These are phyloP conservation scores for Cantharis nigra DNA, from an alignment of 2,888 invertebrate species.

Conservation along the genomic window DNA sequence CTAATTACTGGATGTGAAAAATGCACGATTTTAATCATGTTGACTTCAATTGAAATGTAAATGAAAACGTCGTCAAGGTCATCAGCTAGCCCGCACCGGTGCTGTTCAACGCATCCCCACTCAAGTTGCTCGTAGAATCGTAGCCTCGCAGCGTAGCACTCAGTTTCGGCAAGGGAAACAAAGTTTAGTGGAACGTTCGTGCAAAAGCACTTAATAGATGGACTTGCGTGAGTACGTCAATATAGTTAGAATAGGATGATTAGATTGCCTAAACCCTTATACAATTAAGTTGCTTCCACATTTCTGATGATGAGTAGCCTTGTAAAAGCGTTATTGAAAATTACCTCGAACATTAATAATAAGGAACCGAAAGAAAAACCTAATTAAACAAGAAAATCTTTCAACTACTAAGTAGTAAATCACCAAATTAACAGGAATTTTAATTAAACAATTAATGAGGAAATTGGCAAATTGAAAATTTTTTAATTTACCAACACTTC, in stretches of 20 bases:
- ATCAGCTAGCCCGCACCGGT: conserved; percentile 20
- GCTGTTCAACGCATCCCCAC: conserved; percentile 30
- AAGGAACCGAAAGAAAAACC: background rate
- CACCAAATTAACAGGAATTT: background rate
- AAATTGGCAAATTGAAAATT: background rate
- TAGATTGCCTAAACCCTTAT: conserved; percentile 7
- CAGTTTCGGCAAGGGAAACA: conserved; percentile 38
- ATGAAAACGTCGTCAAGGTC: conserved; percentile 36
- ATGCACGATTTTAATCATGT: conserved; percentile 25
- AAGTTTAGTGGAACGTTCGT: conserved; percentile 30
- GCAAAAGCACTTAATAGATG: conserved; percentile 35
- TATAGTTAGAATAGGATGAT: conserved; percentile 16
- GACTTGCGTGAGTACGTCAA: conserved; percentile 41
- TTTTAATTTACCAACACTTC: background rate
- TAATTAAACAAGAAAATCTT: background rate
- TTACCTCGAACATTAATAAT: background rate
- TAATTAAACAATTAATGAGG: background rate
- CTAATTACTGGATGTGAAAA: background rate
- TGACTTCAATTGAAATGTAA: conserved; percentile 36
- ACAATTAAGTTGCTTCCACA: background rate
- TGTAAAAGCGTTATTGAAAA: background rate
- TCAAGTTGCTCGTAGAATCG: conserved; percentile 32
- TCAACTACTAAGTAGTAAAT: background rate
- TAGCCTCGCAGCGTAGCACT: conserved; percentile 35
- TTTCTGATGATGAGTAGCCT: background rate